Conservation (phyloP, 2,113 vertebrate species). For the zebrafish (Danio rerio) region DNA sequence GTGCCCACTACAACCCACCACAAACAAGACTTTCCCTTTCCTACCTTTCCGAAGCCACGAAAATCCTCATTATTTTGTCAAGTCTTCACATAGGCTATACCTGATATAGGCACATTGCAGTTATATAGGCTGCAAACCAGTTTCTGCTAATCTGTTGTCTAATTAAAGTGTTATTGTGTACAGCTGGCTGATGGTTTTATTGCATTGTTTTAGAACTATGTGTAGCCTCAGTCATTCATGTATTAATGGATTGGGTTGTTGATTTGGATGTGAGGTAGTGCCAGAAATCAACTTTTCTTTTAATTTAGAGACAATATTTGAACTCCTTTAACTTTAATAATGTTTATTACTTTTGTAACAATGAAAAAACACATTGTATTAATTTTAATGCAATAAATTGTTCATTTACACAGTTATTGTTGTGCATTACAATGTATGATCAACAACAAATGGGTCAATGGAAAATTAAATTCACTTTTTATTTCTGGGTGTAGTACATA, state of each 20-base stretch:
- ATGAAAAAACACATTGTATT: neutral
- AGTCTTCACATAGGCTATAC: too few relatives aligned
- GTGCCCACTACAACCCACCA: constrained; percentile 33
- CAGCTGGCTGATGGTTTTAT: constrained; percentile 34
- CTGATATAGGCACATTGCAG: too few relatives aligned
- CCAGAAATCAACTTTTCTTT: neutral
- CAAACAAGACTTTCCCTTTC: neutral
- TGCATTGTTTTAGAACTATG: constrained; percentile 36
- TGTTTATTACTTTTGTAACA: neutral
- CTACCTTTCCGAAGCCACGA: neutral
- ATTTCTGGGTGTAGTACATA: neutral
- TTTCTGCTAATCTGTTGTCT: neutral
- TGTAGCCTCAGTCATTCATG: constrained; percentile 50
- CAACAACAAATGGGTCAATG: neutral
- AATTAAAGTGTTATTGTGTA: neutral
- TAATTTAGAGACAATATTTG: neutral
- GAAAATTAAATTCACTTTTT: neutral
- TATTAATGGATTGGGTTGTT: neutral
- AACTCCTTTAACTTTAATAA: neutral
- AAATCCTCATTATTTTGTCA: neutral
- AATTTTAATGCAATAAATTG: neutral
- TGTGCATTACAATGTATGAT: neutral
- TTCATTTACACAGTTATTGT: neutral
- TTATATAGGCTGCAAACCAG: too few relatives aligned
- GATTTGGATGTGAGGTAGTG: neutral